Evolutionary conservation across 30 jellyfish, hydroid and myxozoan genomes (phyloP).

Genomic region (Pseudorhiza aurosa): DNA sequence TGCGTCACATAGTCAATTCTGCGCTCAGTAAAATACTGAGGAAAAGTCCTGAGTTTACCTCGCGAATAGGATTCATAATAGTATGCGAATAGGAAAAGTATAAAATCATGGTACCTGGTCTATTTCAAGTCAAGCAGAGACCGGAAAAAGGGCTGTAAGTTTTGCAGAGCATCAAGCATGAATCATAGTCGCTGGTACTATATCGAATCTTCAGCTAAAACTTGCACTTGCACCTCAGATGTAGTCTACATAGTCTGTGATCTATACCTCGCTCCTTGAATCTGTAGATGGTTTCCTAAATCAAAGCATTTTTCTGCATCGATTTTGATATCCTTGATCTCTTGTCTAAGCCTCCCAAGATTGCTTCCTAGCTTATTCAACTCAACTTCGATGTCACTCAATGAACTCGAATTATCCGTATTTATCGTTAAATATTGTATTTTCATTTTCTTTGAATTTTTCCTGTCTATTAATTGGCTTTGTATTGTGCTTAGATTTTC

Average conservation of each 20-base stretch:
- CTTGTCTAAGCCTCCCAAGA: slow-evolving; percentile 1
- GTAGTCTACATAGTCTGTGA: not conserved
- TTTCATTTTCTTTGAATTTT: not conserved
- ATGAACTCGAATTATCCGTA: not conserved
- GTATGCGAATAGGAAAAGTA: too few relatives aligned
- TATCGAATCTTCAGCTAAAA: too few relatives aligned
- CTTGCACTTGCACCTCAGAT: too few relatives aligned
- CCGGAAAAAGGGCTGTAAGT: too few relatives aligned
- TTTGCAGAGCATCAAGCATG: too few relatives aligned
- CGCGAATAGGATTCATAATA: too few relatives aligned
- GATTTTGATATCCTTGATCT: not conserved
- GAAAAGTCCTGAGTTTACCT: too few relatives aligned
- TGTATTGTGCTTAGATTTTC: not conserved
- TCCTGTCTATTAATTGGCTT: not conserved
- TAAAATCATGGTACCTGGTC: too few relatives aligned
- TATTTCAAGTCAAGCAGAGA: too few relatives aligned
- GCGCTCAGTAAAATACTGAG: too few relatives aligned
- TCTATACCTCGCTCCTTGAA: not conserved
- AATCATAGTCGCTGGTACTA: too few relatives aligned
- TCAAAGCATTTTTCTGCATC: not conserved
- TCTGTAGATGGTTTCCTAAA: not conserved
- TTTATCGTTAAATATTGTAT: not conserved
- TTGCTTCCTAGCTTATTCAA: slow-evolving; percentile 12
- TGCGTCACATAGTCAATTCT: too few relatives aligned
- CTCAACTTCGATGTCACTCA: slow-evolving; percentile 27